Conservation (phyloP, 2,888 invertebrate species). For the Himalopsyche kuldschensis region DNA sequence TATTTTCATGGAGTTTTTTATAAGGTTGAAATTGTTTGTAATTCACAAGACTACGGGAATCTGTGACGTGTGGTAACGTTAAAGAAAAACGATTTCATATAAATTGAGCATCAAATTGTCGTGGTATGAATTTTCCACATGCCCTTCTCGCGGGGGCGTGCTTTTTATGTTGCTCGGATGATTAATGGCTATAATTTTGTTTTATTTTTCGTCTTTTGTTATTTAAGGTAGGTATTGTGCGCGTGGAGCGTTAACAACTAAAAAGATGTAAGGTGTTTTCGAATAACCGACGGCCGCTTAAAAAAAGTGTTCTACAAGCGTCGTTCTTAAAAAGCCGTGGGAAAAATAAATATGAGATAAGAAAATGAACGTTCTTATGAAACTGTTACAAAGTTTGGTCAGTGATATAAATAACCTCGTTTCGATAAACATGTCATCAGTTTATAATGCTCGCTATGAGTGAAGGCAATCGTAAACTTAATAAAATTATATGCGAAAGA, state of each 20-base stretch:
- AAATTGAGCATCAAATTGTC: background rate
- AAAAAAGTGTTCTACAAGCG: background rate
- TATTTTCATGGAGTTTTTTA: too few species aligned
- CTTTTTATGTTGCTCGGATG: constrained; percentile 7
- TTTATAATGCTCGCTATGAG: too few species aligned
- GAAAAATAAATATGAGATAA: background rate
- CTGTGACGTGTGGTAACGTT: too few species aligned
- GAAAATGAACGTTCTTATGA: too few species aligned
- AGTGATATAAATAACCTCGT: too few species aligned
- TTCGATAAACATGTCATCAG: too few species aligned
- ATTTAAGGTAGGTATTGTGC: background rate
- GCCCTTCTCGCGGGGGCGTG: background rate
- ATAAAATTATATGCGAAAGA: too few species aligned
- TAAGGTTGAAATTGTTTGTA: too few species aligned
- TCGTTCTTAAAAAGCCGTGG: background rate
- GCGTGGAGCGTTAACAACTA: background rate
- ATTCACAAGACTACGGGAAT: too few species aligned
- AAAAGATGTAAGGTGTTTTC: background rate
- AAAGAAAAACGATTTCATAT: too few species aligned
- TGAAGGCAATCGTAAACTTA: too few species aligned
- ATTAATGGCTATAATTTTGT: constrained; percentile 27
- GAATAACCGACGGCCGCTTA: background rate
- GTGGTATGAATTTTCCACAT: background rate
- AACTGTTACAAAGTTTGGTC: too few species aligned
- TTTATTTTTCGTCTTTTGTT: constrained; percentile 20